Base-by-base conservation (phyloP, 2,888 invertebrate genomes). In the Apamea crenata region DNA sequence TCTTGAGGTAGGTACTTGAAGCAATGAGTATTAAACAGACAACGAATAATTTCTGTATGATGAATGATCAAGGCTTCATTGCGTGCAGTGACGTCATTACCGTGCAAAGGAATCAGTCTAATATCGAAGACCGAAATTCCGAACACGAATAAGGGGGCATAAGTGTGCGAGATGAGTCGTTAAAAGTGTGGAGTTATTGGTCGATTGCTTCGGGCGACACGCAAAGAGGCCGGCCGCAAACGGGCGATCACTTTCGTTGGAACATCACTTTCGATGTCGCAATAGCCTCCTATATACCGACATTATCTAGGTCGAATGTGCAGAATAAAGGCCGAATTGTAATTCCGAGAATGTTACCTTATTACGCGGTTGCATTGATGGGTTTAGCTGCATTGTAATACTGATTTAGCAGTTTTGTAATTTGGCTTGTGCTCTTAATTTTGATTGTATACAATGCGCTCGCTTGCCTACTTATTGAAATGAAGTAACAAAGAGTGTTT, bases 261-360 rank as follows among this genome's bases (percentile, higher is more conserved):
- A 85, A 87, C 91, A 93, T 92, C 92, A 92, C 91, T 93, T 92
- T 92, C 90, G 78, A 87, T 94, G 92, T 91, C 84, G 91, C 90
- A 92, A 85, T 79, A 70, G 75, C 77, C 81, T 82, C 72, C 78
- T 83, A 83, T 84, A 87, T 81, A 83, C 76, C 74, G 68, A 74
- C 69, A 82, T 69, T 81, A 88, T 88, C 89, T 89, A 85, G 91
- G 90, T 91, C 88, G 86, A 87, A 87, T 88, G 83, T 85, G 80
- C 88, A 87, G 87, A 87, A 80, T 87, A 86, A 88, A 87, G 84
- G 84, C 83, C 84, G 82, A 87, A 90, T 90, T 87, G 87, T 88
- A 78, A 91, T 90, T 83, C 88, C 72, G 76, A 81, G 81, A 75
- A 80, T 85, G 87, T 84, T 84, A 87, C 83, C 84, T 89, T 76